Conservation (phyloP, 2,888 invertebrate species). For the Cerastis rubricosa region DNA sequence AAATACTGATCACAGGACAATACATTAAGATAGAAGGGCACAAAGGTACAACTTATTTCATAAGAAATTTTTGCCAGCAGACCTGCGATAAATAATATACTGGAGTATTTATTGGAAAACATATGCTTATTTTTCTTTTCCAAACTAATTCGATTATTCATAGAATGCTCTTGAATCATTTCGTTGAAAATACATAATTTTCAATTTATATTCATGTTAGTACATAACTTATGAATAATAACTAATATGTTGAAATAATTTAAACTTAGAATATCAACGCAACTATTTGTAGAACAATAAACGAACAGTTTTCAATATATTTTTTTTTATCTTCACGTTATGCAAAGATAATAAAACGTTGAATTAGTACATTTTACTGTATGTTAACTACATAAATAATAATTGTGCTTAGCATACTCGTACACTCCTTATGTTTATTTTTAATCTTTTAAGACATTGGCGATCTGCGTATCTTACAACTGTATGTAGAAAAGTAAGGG, state of each 20-base stretch:
- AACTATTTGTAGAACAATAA: slow-evolving; percentile 17
- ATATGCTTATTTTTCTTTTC: neutral
- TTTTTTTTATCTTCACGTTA: neutral
- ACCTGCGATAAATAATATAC: neutral
- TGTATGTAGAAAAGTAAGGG: neutral
- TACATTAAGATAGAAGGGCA: neutral
- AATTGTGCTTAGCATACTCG: neutral
- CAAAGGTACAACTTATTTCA: neutral
- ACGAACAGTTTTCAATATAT: neutral
- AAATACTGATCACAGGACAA: neutral
- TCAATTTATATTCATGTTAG: slow-evolving; percentile 7
- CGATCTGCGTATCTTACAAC: neutral
- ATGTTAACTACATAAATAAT: neutral
- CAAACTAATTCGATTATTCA: neutral
- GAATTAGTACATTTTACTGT: neutral
- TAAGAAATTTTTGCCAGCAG: neutral
- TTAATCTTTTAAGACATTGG: neutral
- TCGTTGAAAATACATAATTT: neutral
- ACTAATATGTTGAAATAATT: neutral
- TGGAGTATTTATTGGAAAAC: neutral
- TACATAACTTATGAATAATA: neutral
- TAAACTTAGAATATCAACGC: neutral
- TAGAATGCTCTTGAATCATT: neutral
- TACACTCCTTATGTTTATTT: neutral
- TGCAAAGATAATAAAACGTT: slow-evolving; percentile 4